Evolutionary conservation across 2,797 vertebrate species (phyloP).

Genomic region (Chelon auratus): DNA sequence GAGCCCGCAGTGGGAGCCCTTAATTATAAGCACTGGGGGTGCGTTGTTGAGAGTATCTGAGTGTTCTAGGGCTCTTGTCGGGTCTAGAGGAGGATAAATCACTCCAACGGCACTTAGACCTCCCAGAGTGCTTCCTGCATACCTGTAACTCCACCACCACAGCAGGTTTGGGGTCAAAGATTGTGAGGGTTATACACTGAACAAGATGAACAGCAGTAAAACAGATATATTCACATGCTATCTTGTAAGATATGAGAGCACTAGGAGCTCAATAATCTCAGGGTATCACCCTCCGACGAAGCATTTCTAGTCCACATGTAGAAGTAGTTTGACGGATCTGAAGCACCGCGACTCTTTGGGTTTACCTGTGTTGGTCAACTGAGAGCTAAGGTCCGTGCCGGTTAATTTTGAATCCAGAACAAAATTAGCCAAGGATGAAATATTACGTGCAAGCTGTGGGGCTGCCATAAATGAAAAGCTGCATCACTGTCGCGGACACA

Average conservation of each 20-base stretch:
- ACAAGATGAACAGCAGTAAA: slow-evolving; percentile 57
- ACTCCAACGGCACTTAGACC: slow-evolving; percentile 65
- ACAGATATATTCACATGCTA: slow-evolving; percentile 39
- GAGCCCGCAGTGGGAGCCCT: slow-evolving; percentile 12
- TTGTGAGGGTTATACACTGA: slow-evolving; percentile 47
- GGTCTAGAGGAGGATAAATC: slow-evolving; percentile 70
- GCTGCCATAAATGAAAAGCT: slow-evolving; percentile 60
- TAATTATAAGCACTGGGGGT: slow-evolving; percentile 49
- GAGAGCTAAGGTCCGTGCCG: slow-evolving; percentile 4
- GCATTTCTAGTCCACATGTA: slow-evolving; percentile 29
- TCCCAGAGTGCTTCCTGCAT: slow-evolving; percentile 58
- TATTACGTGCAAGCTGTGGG: slow-evolving; percentile 37
- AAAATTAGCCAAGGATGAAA: slow-evolving; percentile 45
- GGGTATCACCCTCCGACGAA: slow-evolving; percentile 24
- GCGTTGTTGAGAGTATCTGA: slow-evolving; percentile 44
- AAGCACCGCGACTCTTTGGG: slow-evolving; percentile 3
- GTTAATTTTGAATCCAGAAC: slow-evolving; percentile 34
- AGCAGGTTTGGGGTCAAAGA: slow-evolving; percentile 59
- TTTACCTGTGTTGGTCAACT: slow-evolving; percentile 22
- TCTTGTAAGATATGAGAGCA: slow-evolving; percentile 39
- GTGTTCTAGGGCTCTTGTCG: slow-evolving; percentile 54
- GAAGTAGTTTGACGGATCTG: slow-evolving; percentile 1
- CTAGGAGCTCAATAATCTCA: slow-evolving; percentile 39
- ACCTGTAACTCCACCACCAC: slow-evolving; percentile 54
- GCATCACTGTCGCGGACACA: slow-evolving; percentile 56